Evolutionary conservation across 2,797 vertebrate species (phyloP).

Genomic region (Trematomus bernacchii): DNA sequence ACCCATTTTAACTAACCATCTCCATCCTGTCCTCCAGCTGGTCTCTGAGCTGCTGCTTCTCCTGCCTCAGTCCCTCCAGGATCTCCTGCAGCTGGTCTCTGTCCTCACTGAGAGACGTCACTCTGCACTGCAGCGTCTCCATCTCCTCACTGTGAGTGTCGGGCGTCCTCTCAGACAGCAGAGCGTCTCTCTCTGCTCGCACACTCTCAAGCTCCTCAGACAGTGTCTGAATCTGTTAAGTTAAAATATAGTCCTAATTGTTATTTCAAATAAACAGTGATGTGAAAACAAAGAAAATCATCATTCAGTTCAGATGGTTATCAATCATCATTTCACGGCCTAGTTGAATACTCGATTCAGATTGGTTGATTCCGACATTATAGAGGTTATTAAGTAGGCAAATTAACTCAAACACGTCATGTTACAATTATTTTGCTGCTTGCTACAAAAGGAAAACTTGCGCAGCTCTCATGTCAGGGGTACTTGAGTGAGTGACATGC

Average conservation of each 20-base stretch:
- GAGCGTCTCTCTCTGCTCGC: conserved; percentile 47
- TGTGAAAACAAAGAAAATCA: no score
- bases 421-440: no score
- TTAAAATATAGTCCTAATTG: neutral
- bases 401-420: no score
- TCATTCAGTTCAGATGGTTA: no score
- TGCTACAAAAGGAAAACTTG: no score
- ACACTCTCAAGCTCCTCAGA: conserved; percentile 45
- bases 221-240: conserved; percentile 4
- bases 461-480: no score
- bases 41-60: conserved; percentile 76
- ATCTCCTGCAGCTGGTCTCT: conserved; percentile 79
- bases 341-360: no score
- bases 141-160: conserved; percentile 30
- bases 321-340: no score
- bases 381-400: no score
- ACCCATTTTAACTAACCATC: neutral
- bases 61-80: conserved; percentile 69
- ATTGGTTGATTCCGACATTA: no score
- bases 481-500: no score
- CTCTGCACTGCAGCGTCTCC: conserved; percentile 33
- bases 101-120: conserved; percentile 72
- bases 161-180: conserved; percentile 33
- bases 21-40: conserved; percentile 70
- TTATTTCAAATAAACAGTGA: neutral